Evolutionary conservation across 2,113 vertebrate species (phyloP).

Genomic region (Phocoena sinus): DNA sequence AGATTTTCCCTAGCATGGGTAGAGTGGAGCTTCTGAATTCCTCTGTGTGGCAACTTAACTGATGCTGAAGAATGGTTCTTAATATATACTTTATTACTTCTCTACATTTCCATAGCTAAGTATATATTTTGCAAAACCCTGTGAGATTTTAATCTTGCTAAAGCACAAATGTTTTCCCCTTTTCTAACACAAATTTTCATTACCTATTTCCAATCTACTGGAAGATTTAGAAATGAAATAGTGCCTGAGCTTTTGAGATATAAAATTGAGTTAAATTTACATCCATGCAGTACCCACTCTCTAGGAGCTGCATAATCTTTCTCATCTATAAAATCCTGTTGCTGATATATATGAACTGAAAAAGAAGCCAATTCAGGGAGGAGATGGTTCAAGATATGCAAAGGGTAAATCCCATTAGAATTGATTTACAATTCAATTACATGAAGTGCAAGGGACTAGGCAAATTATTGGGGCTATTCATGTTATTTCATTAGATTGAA

Average conservation of each 20-base stretch:
- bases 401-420: background rate
- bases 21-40: background rate
- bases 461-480: background rate
- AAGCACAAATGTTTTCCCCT: background rate
- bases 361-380: background rate
- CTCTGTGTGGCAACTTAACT: background rate
- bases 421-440: background rate
- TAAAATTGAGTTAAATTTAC: background rate
- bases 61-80: background rate
- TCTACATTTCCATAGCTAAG: background rate
- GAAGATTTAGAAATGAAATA: constrained; percentile 26
- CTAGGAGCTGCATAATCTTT: background rate
- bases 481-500: background rate
- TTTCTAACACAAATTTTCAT: background rate
- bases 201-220: background rate
- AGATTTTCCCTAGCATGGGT: background rate
- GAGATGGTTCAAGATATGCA: background rate
- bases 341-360: background rate
- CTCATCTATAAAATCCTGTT: background rate
- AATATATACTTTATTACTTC: background rate
- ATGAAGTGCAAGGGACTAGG: background rate
- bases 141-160: background rate
- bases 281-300: background rate
- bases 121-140: background rate
- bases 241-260: background rate